Evolutionary conservation across 2,113 vertebrate genomes (phyloP).

Genomic region (Toxotes jaculatrix): DNA sequence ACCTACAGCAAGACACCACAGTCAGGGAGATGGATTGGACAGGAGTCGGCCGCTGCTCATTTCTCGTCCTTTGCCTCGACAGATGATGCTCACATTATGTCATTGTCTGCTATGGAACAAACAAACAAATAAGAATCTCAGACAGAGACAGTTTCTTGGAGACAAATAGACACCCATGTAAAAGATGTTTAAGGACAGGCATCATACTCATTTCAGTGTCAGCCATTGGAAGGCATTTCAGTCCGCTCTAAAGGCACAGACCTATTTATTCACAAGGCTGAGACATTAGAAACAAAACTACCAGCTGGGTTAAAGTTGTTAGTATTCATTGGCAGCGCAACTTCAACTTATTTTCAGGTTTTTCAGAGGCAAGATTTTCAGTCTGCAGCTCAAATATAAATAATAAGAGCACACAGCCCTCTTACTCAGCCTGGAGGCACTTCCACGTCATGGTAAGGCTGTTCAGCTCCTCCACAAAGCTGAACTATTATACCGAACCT

Average conservation of each 20-base stretch:
- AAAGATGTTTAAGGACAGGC: background rate
- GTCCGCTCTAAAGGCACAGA: background rate
- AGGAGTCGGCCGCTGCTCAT: slow-evolving; percentile 64
- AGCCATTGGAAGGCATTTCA: background rate
- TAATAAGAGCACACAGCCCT: slow-evolving; percentile 30
- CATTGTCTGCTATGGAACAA: slow-evolving; percentile 48
- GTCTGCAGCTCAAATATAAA: slow-evolving; percentile 30
- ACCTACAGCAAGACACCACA: slow-evolving; percentile 66
- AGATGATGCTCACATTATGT: slow-evolving; percentile 57
- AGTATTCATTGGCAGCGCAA: background rate
- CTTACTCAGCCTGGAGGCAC: slow-evolving; percentile 26
- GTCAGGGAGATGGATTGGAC: slow-evolving; percentile 49
- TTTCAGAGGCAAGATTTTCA: background rate
- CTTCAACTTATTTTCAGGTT: background rate
- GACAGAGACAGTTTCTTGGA: background rate
- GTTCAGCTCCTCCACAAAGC: slow-evolving; percentile 41
- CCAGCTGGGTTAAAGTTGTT: background rate
- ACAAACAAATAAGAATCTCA: slow-evolving; percentile 23
- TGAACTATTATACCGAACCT: slow-evolving; percentile 49
- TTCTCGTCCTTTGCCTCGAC: slow-evolving; percentile 57
- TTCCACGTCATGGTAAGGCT: slow-evolving; percentile 39
- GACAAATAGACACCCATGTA: background rate
- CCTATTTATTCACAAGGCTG: slow-evolving; percentile 16
- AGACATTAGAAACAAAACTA: slow-evolving; percentile 9
- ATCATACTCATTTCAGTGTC: background rate